Evolutionary conservation across 2,888 invertebrate genomes (phyloP).

Genomic region (Pasiphila rectangulata): DNA sequence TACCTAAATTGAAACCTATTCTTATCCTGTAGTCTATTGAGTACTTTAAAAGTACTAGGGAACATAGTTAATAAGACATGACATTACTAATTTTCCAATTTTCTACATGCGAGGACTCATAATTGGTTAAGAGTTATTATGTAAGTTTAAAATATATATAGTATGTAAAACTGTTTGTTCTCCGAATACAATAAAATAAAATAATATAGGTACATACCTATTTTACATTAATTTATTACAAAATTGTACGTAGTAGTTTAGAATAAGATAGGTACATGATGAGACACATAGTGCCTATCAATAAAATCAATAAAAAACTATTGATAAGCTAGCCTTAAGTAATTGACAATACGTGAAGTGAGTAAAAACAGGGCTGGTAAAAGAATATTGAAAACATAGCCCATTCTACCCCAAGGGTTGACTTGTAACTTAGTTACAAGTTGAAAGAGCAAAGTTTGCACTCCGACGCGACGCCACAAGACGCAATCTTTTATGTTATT

Average conservation of each 20-base stretch:
- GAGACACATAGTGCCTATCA: background rate
- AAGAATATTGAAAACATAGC: conserved; percentile 17
- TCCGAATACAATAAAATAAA: no score
- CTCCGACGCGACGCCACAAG: conserved; percentile 41
- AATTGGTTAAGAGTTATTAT: no score
- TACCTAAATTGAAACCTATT: no score
- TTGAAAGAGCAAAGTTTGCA: conserved; percentile 72
- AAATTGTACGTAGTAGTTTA: no score
- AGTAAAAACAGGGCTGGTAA: background rate
- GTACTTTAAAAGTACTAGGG: no score
- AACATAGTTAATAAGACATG: no score
- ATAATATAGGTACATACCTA: no score
- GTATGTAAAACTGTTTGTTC: no score
- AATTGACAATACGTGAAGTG: background rate
- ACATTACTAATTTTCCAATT: background rate
- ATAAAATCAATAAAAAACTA: conserved; percentile 47
- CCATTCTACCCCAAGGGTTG: conserved; percentile 52
- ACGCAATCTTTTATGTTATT: conserved; percentile 47
- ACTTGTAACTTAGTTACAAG: conserved; percentile 71
- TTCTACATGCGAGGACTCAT: background rate
- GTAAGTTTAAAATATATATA: no score
- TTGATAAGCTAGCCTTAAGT: conserved; percentile 59
- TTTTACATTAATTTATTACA: no score
- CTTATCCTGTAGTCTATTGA: no score
- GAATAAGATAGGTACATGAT: no score